These are phyloP conservation scores for Andrena minutula DNA, from an alignment of 2,888 invertebrate genomes.

Conservation along the genomic window DNA sequence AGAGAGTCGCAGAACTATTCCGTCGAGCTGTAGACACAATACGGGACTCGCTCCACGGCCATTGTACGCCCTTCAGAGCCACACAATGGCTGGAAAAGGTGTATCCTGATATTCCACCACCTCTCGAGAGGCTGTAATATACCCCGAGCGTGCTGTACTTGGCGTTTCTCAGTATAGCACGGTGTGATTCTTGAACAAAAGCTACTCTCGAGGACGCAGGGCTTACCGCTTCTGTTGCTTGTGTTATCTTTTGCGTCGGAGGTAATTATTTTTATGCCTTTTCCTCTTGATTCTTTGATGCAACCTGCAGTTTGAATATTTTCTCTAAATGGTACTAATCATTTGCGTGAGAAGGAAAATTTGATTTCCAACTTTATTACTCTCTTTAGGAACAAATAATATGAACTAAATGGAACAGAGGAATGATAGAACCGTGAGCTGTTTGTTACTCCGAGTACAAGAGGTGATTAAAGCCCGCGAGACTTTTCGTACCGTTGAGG, in stretches of 20 bases:
- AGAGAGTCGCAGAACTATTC: constrained; percentile 75
- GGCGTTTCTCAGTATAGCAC: constrained; percentile 60
- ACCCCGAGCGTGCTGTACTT: constrained; percentile 65
- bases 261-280: constrained; percentile 49
- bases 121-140: constrained; percentile 72
- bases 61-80: constrained; percentile 76
- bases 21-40: constrained; percentile 79
- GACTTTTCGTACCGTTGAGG: background rate
- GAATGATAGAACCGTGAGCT: background rate
- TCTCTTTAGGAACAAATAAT: too few relatives aligned
- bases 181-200: constrained; percentile 74
- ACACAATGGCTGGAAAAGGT: constrained; percentile 80
- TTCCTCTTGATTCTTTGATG: background rate
- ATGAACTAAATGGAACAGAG: background rate
- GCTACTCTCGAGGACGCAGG: constrained; percentile 57
- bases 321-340: too few relatives aligned
- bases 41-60: constrained; percentile 79
- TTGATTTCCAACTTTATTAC: too few relatives aligned
- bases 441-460: too few relatives aligned
- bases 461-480: background rate
- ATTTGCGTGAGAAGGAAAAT: too few relatives aligned
- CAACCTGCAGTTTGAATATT: too few relatives aligned
- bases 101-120: constrained; percentile 81
- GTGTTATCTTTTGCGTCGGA: constrained; percentile 43
- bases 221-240: constrained; percentile 54